Evolutionary conservation across 2,113 vertebrate species (phyloP).

Genomic region (Grantiella picta): DNA sequence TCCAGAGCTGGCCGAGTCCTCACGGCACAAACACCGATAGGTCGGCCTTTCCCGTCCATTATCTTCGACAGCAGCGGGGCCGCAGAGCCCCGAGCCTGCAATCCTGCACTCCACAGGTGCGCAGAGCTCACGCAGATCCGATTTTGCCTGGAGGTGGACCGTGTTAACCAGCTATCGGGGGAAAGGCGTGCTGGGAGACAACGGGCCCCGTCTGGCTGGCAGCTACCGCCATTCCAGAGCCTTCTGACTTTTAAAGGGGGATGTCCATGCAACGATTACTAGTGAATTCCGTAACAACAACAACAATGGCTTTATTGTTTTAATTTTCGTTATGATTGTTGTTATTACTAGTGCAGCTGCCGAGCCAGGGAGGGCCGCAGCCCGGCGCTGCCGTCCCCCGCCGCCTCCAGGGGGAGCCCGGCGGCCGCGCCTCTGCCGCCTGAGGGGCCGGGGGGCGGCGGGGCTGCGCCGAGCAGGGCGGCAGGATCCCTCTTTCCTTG

Average conservation of each 20-base stretch:
- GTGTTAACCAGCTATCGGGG: neutral
- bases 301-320: neutral
- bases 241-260: neutral
- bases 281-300: neutral
- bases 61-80: neutral
- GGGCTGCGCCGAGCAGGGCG: neutral
- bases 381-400: constrained; percentile 81
- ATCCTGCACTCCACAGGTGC: rapidly evolving
- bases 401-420: constrained; percentile 91
- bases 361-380: neutral
- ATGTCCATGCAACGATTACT: neutral
- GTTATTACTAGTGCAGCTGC: no score
- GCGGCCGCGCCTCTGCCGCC: constrained; percentile 63
- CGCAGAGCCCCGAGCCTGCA: rapidly evolving
- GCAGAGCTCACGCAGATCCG: neutral
- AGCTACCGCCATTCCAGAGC: neutral
- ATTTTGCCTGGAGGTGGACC: neutral
- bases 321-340: neutral
- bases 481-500: no score
- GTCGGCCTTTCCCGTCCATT: neutral
- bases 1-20: neutral
- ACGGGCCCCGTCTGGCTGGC: neutral
- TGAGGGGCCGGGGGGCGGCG: neutral
- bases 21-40: rapidly evolving
- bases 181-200: neutral